Conservation (phyloP, 2,888 invertebrate genomes). For the Caradrina clavipalpis region DNA sequence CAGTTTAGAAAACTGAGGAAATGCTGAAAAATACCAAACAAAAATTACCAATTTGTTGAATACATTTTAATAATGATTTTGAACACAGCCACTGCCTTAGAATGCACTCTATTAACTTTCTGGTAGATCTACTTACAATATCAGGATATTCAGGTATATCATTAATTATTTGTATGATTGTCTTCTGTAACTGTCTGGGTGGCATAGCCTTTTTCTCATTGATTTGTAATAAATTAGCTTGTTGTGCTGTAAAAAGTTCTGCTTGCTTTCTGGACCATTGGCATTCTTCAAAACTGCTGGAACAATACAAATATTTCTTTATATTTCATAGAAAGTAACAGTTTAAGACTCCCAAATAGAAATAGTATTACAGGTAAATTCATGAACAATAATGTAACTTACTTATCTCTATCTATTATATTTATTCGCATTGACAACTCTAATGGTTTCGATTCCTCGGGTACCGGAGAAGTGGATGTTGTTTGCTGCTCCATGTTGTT, state of each 20-base stretch:
- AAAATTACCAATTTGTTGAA: background rate
- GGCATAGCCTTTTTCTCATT: constrained; percentile 95
- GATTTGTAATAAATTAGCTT: constrained; percentile 95
- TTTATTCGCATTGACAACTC: constrained; percentile 85
- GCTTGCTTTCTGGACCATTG: constrained; percentile 97
- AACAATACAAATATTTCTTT: constrained; percentile 45
- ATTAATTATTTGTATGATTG: constrained; percentile 93
- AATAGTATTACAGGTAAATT: background rate
- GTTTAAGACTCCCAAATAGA: background rate
- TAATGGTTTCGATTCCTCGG: constrained; percentile 81
- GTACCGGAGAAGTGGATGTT: constrained; percentile 72
- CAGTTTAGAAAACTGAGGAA: constrained; percentile 97
- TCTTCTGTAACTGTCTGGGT: constrained; percentile 94
- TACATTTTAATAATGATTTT: background rate
- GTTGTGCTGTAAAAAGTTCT: constrained; percentile 96
- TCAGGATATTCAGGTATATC: constrained; percentile 95
- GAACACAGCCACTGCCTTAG: background rate
- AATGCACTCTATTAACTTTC: background rate
- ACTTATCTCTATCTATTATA: constrained; percentile 86
- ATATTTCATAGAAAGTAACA: background rate
- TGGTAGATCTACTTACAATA: constrained; percentile 91
- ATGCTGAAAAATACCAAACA: constrained; percentile 92
- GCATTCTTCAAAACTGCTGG: constrained; percentile 89
- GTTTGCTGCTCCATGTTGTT: constrained; percentile 83
- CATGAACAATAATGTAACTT: constrained; percentile 61